These are phyloP conservation scores for Xestoiulus laeticollis DNA, from an alignment of 2,888 invertebrate species.

Conservation along the genomic window DNA sequence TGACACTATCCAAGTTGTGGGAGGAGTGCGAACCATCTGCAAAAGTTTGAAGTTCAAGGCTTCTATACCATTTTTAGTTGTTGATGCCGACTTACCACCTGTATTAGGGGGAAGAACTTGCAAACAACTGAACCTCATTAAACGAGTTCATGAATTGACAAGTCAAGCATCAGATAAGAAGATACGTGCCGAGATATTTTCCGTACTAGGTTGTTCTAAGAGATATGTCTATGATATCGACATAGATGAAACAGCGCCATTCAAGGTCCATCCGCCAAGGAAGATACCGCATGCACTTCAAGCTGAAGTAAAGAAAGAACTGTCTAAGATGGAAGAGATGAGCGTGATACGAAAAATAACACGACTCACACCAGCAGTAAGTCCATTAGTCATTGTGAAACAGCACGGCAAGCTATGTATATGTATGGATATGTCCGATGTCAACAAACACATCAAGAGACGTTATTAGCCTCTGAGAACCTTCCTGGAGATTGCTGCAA, in stretches of 20 bases:
- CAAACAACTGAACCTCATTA: conserved; percentile 10
- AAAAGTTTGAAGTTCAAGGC: not conserved
- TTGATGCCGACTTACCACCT: not conserved
- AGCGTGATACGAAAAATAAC: not conserved
- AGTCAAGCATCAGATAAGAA: not conserved
- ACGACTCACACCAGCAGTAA: not conserved
- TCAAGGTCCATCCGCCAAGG: not conserved
- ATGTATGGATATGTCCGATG: not conserved
- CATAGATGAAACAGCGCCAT: not conserved
- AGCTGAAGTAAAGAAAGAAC: not conserved
- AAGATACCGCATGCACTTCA: not conserved
- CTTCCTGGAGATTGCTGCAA: not conserved
- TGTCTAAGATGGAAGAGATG: not conserved
- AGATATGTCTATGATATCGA: not conserved
- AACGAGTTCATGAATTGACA: not conserved
- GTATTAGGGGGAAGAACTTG: not conserved
- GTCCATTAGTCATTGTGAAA: not conserved
- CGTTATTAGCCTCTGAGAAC: not conserved
- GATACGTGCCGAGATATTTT: not conserved
- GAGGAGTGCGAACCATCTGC: not conserved
- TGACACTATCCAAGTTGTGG: not conserved
- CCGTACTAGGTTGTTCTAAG: not conserved
- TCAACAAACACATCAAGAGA: conserved; percentile 17
- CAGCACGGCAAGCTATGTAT: not conserved
- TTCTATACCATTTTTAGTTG: not conserved